phyloP scores from a whole-genome alignment of 2,888 invertebrate genomes.

The Limnephilus marmoratus region DNA sequence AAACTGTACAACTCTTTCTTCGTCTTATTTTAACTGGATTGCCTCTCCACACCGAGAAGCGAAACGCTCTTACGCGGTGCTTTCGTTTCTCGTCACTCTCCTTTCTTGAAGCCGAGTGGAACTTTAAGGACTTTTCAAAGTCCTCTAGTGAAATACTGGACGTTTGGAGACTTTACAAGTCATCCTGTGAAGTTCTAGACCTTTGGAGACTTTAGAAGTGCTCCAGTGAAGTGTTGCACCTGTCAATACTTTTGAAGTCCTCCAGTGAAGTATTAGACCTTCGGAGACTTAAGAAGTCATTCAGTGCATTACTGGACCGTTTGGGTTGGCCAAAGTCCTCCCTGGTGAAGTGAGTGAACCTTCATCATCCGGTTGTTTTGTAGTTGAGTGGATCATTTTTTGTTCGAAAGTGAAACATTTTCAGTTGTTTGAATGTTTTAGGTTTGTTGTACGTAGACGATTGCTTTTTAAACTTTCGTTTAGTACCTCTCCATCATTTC shows the following conservation, averaged over 20 bases:
- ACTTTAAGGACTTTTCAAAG: neutral
- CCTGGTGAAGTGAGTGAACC: neutral
- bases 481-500: neutral
- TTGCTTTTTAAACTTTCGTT: neutral
- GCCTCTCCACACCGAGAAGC: constrained; percentile 32
- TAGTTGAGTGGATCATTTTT: neutral
- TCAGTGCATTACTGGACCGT: neutral
- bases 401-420: neutral
- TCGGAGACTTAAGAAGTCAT: no score
- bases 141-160: neutral
- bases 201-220: neutral
- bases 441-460: neutral
- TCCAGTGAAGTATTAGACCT: neutral
- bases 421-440: neutral
- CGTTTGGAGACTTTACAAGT: neutral
- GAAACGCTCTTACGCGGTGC: constrained; percentile 32
- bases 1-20: constrained; percentile 92
- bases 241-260: neutral
- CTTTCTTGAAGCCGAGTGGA: neutral
- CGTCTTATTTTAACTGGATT: constrained; percentile 85
- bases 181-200: neutral
- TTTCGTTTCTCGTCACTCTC: neutral
- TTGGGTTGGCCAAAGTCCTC: neutral
- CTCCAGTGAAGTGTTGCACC: neutral
- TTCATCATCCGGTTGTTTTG: neutral